These are phyloP conservation scores for Dendrolimus kikuchii DNA, from an alignment of 1,140 invertebrate genomes.

Conservation along the genomic window DNA sequence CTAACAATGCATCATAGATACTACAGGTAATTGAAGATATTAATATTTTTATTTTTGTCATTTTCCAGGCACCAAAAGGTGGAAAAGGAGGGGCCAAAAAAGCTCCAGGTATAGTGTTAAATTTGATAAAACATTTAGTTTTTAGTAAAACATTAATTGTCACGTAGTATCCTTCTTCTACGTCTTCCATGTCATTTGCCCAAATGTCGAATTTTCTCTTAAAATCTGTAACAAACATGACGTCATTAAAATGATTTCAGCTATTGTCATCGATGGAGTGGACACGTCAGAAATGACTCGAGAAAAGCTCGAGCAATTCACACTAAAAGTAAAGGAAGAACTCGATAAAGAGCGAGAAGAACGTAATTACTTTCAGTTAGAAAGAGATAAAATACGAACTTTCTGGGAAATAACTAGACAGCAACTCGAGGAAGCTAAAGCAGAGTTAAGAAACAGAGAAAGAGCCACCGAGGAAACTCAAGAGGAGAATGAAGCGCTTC, in stretches of 20 bases:
- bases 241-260: constrained; percentile 26
- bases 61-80: constrained; percentile 53
- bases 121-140: no score
- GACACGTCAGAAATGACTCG: constrained; percentile 93
- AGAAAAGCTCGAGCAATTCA: constrained; percentile 93
- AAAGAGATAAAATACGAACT: constrained; percentile 93
- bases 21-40: neutral
- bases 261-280: constrained; percentile 88
- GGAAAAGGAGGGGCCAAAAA: constrained; percentile 47
- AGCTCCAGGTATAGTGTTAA: constrained; percentile 32
- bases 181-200: no score
- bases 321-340: constrained; percentile 90
- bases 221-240: neutral
- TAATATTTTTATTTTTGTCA: neutral
- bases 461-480: constrained; percentile 89
- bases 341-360: constrained; percentile 95
- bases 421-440: constrained; percentile 87
- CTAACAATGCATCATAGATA: neutral
- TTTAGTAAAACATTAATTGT: no score
- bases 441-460: constrained; percentile 86
- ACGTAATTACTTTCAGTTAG: constrained; percentile 95
- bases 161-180: no score
- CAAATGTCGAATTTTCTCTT: no score
- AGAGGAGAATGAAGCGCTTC: constrained; percentile 89
- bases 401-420: constrained; percentile 92